Evolutionary conservation across 1,140 invertebrate genomes (phyloP).

Genomic region (Megalonaias nervosa): DNA sequence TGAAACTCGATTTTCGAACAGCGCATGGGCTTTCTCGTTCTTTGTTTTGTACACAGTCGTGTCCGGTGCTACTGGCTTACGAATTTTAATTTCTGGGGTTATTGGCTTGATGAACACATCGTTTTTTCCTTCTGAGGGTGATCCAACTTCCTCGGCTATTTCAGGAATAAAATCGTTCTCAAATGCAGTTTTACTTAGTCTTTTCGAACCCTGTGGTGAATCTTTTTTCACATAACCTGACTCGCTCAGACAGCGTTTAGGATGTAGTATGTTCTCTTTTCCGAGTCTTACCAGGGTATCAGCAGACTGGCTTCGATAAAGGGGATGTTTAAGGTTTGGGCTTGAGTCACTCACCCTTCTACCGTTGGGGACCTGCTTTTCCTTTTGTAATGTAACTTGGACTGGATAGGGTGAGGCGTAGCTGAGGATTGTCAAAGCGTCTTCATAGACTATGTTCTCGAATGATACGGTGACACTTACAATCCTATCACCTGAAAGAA

Average conservation of each 20-base stretch:
- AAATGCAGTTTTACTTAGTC: neutral
- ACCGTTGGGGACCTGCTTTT: slow-evolving; percentile 29
- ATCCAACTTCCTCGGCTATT: slow-evolving; percentile 10
- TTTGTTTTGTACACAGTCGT: too few species aligned
- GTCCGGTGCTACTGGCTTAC: too few species aligned
- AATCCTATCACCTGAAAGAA: slow-evolving; percentile 87
- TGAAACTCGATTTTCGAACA: neutral
- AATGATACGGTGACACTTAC: slow-evolving; percentile 88
- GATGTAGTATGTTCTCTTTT: slow-evolving; percentile 29
- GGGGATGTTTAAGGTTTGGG: slow-evolving; percentile 74
- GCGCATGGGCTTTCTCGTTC: too few species aligned
- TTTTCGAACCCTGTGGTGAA: slow-evolving; percentile 1
- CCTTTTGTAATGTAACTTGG: slow-evolving; percentile 58
- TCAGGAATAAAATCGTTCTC: neutral
- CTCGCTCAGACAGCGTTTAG: slow-evolving; percentile 56
- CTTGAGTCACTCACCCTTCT: slow-evolving; percentile 32
- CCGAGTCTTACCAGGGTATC: slow-evolving; percentile 72
- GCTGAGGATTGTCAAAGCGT: slow-evolving; percentile 89
- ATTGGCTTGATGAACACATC: too few species aligned
- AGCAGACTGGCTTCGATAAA: slow-evolving; percentile 80
- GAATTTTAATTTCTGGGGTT: too few species aligned
- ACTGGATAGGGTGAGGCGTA: slow-evolving; percentile 94
- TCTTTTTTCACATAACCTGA: slow-evolving; percentile 42
- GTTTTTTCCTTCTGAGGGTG: too few species aligned
- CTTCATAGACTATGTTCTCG: slow-evolving; percentile 90